phyloP scores from a whole-genome alignment of 1,140 invertebrate genomes.

The Tetraneura akinire region DNA sequence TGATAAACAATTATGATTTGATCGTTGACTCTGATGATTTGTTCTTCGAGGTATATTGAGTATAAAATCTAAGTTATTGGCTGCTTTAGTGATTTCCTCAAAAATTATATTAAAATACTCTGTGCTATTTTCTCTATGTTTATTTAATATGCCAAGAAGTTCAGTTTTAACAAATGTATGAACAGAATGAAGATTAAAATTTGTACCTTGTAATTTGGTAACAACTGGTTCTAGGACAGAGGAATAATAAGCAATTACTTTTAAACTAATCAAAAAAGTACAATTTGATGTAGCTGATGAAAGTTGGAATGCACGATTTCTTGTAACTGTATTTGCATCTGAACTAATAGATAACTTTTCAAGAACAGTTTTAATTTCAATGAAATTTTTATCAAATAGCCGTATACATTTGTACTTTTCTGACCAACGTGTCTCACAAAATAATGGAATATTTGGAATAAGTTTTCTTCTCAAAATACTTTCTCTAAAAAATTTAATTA shows the following conservation, averaged over 20 bases:
- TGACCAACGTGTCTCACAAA: too few species aligned
- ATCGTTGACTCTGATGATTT: conserved; percentile 9
- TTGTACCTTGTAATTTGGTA: conserved; percentile 12
- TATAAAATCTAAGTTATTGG: not conserved
- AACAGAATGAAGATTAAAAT: conserved; percentile 9
- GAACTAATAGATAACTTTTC: not conserved
- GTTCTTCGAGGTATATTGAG: conserved; percentile 15
- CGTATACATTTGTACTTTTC: too few species aligned
- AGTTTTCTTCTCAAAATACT: too few species aligned
- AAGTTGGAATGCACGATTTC: conserved; percentile 12
- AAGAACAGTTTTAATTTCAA: too few species aligned
- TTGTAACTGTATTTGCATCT: conserved; percentile 9
- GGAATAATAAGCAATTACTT: conserved; percentile 12
- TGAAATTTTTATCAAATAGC: too few species aligned
- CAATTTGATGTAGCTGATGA: conserved; percentile 1
- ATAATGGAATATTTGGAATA: too few species aligned
- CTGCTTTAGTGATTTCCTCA: conserved; percentile 19
- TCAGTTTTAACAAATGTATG: conserved; percentile 9
- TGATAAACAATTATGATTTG: conserved; percentile 1
- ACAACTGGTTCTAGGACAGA: conserved; percentile 2
- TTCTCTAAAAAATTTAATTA: too few species aligned
- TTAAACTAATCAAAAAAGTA: conserved; percentile 16
- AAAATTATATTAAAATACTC: conserved; percentile 16
- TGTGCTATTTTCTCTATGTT: not conserved
- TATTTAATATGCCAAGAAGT: conserved; percentile 4